phyloP scores from a whole-genome alignment of 2,113 vertebrate species.

The Anser brachyrhynchus region DNA sequence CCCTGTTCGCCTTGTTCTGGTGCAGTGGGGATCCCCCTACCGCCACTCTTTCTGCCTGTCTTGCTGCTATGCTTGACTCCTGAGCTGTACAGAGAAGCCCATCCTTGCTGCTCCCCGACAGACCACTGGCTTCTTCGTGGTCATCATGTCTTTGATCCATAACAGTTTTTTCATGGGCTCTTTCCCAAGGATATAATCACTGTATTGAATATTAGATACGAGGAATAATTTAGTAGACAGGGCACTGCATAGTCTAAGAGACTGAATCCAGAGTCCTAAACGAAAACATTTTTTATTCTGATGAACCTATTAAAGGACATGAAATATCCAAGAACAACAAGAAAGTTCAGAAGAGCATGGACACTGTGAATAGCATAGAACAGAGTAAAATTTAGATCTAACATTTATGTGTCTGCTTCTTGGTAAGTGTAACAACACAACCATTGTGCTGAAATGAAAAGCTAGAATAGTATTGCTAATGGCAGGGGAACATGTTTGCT shows the following conservation, averaged over 20 bases:
- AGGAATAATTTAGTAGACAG: not conserved
- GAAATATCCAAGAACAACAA: not conserved
- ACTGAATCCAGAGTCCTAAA: not conserved
- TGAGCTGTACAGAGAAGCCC: not conserved
- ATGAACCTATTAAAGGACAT: not conserved
- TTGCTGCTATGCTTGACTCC: not conserved
- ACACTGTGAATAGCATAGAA: not conserved
- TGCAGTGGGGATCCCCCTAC: not conserved
- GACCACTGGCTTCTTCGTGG: not conserved
- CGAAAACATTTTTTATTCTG: not conserved
- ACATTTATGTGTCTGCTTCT: not conserved
- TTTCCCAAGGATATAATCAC: too few species aligned
- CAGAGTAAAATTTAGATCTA: not conserved
- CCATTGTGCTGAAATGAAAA: not conserved
- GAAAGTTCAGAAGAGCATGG: not conserved
- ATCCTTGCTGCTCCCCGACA: not conserved
- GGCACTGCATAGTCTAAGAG: not conserved
- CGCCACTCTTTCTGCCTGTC: not conserved
- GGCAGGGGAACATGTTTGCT: not conserved
- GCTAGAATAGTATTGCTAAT: not conserved
- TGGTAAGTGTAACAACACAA: not conserved
- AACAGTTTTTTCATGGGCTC: not conserved
- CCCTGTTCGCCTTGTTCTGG: not conserved
- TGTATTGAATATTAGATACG: not conserved
- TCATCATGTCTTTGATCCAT: not conserved